A percentile compares a stretch with the other conserved stretches of the same genome.
Conservation (phyloP, 2,113 vertebrate species). For the Cephalopholis sonnerati region DNA sequence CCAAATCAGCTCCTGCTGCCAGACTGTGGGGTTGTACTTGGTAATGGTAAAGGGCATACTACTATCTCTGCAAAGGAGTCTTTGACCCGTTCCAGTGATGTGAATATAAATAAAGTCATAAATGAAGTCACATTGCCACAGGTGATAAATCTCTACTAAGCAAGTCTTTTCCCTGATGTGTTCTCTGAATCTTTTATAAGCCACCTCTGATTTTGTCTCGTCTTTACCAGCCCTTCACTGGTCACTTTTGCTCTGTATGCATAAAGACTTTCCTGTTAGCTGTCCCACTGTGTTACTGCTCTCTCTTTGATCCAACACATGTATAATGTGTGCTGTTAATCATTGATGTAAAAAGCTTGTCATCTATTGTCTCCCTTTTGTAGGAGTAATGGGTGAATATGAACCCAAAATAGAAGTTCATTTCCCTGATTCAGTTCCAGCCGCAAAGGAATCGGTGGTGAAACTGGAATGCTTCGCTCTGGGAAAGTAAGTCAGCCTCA, state of each 20-base stretch:
- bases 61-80: slow-evolving; percentile 53
- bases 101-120: slow-evolving; percentile 74
- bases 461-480: slow-evolving; percentile 96
- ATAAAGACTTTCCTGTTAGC: slow-evolving; percentile 55
- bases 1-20: slow-evolving; percentile 20
- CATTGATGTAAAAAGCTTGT: slow-evolving; percentile 68
- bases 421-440: slow-evolving; percentile 93
- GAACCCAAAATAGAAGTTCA: slow-evolving; percentile 99
- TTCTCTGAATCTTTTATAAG: slow-evolving; percentile 77
- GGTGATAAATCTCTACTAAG: slow-evolving; percentile 69
- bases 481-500: slow-evolving; percentile 92
- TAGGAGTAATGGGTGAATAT: slow-evolving; percentile 97
- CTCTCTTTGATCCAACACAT: slow-evolving; percentile 56
- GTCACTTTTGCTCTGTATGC: slow-evolving; percentile 44
- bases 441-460: slow-evolving; percentile 93
- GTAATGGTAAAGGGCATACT: slow-evolving; percentile 53
- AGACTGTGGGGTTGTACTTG: slow-evolving; percentile 42
- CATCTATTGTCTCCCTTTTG: slow-evolving; percentile 66
- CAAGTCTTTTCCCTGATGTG: slow-evolving; percentile 64
- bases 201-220: slow-evolving; percentile 37
- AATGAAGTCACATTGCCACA: slow-evolving; percentile 74
- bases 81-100: slow-evolving; percentile 56
- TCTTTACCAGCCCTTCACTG: slow-evolving; percentile 43
- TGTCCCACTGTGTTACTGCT: slow-evolving; percentile 49
- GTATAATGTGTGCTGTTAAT: slow-evolving; percentile 67